Evolutionary conservation across 2,888 invertebrate genomes (phyloP).

Genomic region (Pilophorus perplexus): DNA sequence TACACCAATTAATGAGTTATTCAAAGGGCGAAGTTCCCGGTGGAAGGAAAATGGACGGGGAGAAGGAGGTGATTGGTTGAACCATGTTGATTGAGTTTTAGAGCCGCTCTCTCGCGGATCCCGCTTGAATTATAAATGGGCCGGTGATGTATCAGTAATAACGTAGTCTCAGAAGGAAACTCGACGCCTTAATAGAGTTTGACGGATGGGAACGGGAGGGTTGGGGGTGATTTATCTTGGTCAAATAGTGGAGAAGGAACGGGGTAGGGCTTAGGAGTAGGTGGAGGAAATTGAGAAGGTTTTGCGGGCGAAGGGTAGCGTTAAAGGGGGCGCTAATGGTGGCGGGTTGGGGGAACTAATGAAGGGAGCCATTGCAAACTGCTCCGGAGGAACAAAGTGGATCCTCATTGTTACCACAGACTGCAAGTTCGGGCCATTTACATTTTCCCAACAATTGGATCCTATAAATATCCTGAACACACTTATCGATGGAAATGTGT

Average conservation of each 20-base stretch:
- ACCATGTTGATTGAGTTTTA: slow-evolving; percentile 24
- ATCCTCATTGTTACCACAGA: no score
- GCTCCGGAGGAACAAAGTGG: not conserved
- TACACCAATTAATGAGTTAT: slow-evolving; percentile 26
- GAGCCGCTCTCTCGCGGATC: not conserved
- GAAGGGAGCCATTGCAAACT: slow-evolving; percentile 3
- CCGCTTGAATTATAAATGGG: slow-evolving; percentile 20
- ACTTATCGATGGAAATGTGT: no score
- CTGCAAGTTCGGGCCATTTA: no score
- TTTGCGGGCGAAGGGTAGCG: slow-evolving; percentile 2
- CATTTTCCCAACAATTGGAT: no score
- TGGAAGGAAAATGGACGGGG: not conserved
- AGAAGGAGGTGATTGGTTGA: slow-evolving; percentile 21
- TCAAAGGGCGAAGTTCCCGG: slow-evolving; percentile 14
- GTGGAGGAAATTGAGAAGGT: slow-evolving; percentile 15
- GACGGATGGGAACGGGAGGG: not conserved
- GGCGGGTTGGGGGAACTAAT: not conserved
- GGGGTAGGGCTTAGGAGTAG: no score
- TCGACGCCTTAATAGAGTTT: slow-evolving; percentile 29
- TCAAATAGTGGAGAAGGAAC: slow-evolving; percentile 14
- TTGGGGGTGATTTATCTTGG: slow-evolving; percentile 16
- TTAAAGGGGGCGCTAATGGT: not conserved
- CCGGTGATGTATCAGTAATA: slow-evolving; percentile 30
- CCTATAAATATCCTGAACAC: no score
- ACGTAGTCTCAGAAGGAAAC: slow-evolving; percentile 29